These are phyloP conservation scores for Altica lythri DNA, from an alignment of 2,888 invertebrate species.

Conservation along the genomic window DNA sequence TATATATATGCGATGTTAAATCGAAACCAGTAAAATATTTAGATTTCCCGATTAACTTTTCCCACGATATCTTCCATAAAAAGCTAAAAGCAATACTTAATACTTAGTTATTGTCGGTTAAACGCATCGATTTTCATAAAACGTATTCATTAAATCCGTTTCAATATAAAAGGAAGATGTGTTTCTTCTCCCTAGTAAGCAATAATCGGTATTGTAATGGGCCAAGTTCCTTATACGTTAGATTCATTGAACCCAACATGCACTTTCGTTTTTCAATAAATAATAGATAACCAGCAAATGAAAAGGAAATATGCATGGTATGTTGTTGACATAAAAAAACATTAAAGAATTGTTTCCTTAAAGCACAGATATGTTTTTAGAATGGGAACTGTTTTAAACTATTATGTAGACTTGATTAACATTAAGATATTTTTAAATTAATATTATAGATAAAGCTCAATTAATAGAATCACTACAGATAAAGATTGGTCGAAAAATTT, in stretches of 20 bases:
- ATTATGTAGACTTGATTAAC: too few relatives aligned
- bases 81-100: constrained; percentile 4
- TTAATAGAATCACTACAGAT: too few relatives aligned
- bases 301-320: constrained; percentile 14
- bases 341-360: constrained; percentile 8
- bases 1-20: too few relatives aligned
- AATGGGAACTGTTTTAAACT: background rate
- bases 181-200: constrained; percentile 10
- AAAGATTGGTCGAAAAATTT: too few relatives aligned
- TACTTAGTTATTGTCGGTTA: constrained; percentile 7
- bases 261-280: constrained; percentile 25
- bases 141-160: constrained; percentile 10
- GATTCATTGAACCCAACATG: constrained; percentile 16
- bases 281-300: constrained; percentile 16
- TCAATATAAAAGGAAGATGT: constrained; percentile 3
- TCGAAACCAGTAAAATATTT: constrained; percentile 7
- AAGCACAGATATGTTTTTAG: constrained; percentile 5
- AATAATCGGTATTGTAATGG: constrained; percentile 12
- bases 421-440: too few relatives aligned
- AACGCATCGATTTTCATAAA: constrained; percentile 17
- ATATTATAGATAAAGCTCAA: too few relatives aligned
- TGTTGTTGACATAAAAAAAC: constrained; percentile 10
- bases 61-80: constrained; percentile 6
- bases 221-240: constrained; percentile 20
- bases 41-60: constrained; percentile 8